Conservation (phyloP, 2,797 vertebrate genomes). For the Okamejei kenojei region DNA sequence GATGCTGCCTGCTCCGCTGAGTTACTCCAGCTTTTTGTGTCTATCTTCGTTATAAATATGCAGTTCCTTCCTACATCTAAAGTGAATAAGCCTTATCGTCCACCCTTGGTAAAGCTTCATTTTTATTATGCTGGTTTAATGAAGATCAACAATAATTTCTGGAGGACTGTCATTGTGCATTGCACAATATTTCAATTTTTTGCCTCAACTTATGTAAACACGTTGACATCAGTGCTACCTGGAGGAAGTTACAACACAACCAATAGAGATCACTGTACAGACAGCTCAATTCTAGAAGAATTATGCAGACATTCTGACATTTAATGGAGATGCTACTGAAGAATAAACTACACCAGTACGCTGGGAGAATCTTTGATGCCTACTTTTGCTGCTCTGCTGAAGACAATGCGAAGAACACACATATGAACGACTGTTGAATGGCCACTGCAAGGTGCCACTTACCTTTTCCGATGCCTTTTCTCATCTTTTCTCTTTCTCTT, state of each 20-base stretch:
- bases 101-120: background rate
- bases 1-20: no score
- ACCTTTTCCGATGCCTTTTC: conserved; percentile 95
- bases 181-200: background rate
- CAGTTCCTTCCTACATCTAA: no score
- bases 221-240: background rate
- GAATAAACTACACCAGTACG: background rate
- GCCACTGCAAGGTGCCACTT: conserved; percentile 46
- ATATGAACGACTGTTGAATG: background rate
- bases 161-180: no score
- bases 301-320: background rate
- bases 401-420: background rate
- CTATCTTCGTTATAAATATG: no score
- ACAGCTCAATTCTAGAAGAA: background rate
- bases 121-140: background rate
- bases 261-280: background rate
- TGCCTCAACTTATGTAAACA: background rate
- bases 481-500: conserved; percentile 84
- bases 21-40: no score
- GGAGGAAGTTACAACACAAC: no score
- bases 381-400: background rate
- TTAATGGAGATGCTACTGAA: background rate
- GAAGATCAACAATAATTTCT: background rate
- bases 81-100: background rate
- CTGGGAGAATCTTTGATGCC: no score